These are phyloP conservation scores for Melanotaenia parkinsoni DNA, from an alignment of 2,797 vertebrate genomes.

Conservation along the genomic window DNA sequence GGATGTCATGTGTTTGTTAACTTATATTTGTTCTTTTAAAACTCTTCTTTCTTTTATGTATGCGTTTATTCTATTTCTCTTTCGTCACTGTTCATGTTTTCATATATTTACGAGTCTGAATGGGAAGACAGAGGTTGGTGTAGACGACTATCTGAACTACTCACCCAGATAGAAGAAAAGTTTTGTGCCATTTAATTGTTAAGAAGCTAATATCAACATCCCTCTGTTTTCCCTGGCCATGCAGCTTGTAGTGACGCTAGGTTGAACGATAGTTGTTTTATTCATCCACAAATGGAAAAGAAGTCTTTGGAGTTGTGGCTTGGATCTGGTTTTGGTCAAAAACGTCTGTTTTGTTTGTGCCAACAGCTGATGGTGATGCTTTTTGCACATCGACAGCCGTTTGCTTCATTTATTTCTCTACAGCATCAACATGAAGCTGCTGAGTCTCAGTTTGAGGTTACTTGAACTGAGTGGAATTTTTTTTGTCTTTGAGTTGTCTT, in stretches of 20 bases:
- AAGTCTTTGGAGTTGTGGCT: not conserved
- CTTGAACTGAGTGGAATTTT: not conserved
- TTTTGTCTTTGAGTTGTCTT: not conserved
- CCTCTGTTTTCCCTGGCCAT: not conserved
- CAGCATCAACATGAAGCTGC: not conserved
- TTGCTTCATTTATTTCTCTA: not conserved
- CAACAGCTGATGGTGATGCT: too few species aligned
- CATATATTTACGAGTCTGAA: conserved; percentile 26
- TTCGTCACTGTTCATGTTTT: conserved; percentile 1
- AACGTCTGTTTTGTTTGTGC: not conserved
- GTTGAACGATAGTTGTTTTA: conserved; percentile 37
- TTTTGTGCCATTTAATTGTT: conserved; percentile 35
- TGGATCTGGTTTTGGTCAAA: not conserved
- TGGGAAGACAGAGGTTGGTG: conserved; percentile 34
- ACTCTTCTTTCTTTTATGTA: conserved; percentile 36
- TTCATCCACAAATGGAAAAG: conserved; percentile 4
- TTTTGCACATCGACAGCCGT: not conserved
- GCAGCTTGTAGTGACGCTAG: conserved; percentile 39
- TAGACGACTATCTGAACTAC: conserved; percentile 29
- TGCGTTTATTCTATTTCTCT: conserved; percentile 35
- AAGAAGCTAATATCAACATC: conserved; percentile 46
- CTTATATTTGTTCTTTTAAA: conserved; percentile 50
- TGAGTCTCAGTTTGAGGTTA: not conserved
- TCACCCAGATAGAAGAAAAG: conserved; percentile 9
- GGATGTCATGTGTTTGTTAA: conserved; percentile 35